phyloP scores from a whole-genome alignment of 2,888 invertebrate genomes.

The Euplagia quadripunctaria region DNA sequence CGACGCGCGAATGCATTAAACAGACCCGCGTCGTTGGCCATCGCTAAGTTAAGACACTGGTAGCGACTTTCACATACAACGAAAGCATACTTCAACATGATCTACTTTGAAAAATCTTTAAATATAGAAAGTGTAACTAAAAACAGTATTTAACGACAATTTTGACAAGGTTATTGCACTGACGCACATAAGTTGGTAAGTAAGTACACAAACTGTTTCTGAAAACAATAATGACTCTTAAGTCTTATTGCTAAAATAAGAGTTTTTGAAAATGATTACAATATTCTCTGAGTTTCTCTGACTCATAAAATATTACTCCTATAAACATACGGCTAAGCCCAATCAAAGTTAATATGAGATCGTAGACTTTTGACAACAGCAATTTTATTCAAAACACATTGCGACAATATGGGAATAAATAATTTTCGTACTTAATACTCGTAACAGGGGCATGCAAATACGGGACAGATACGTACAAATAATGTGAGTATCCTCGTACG shows the following conservation, averaged over 20 bases:
- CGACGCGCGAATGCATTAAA: no score
- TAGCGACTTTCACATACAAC: no score
- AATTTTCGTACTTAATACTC: constrained; percentile 59
- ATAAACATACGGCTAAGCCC: constrained; percentile 7
- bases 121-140: no score
- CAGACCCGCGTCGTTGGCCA: no score
- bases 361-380: constrained; percentile 25
- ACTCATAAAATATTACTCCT: neutral
- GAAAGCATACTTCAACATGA: no score
- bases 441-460: constrained; percentile 64
- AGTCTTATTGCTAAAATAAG: neutral
- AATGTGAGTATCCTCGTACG: constrained; percentile 57
- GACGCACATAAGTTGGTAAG: no score
- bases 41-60: no score
- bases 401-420: constrained; percentile 55
- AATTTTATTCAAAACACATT: constrained; percentile 50
- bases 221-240: neutral
- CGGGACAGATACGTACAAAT: constrained; percentile 64
- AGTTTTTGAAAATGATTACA: neutral
- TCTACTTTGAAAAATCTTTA: no score
- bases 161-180: no score
- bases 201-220: neutral
- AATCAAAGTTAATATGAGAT: constrained; percentile 3
- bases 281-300: neutral
- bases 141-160: no score